Base-by-base conservation (phyloP, 2,113 vertebrate genomes). In the Brachyhypopomus gauderio region DNA sequence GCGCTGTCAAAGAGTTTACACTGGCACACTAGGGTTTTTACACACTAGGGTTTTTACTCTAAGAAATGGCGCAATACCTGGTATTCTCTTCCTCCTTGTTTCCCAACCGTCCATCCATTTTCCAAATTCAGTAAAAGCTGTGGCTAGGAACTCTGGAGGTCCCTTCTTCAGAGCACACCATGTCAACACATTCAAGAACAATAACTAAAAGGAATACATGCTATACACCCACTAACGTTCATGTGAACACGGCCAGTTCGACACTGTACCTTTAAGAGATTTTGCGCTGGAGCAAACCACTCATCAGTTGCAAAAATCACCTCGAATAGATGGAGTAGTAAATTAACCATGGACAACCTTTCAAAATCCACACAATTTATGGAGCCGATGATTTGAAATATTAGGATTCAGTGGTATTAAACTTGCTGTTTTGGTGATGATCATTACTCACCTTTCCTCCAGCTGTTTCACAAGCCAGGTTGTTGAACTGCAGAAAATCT, bases 81-180 rank as follows among this genome's bases (percentile, higher is more conserved):
- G 89, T 7, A 48, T 90, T 74, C 94, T 88, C 72, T 90, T 95
- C 34, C 96, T 90, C 59, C 94, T 90, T 6, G 94, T 94, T 89
- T 95, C 93, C 94, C 96, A 96, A 20, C 95, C 95, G 0, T 95
- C 94, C 92, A 93, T 94, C 94, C 90, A 92, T 75, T 94, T 95
- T 12, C 95, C 93, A 83, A 89, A 95, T 20, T 93, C 90, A 0
- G 93, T 93, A 86, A 93, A 94, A 11, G 91, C 90, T 0, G 90
- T 85, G 0, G 87, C 9, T 63, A 92, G 89, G 82, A 93, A 94
- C 41, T 84, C 84, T 0, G 93, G 92, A 5, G 83, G 69, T 2
- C 90, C 87, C 2, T 87, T 92, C 94, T 95, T 86, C 0, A 25
- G 16, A 76, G 63, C 55, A 77, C 14, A 81, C 30, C 45, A 52